Conservation (phyloP, 2,888 invertebrate genomes). For the Thymelicus lineola region DNA sequence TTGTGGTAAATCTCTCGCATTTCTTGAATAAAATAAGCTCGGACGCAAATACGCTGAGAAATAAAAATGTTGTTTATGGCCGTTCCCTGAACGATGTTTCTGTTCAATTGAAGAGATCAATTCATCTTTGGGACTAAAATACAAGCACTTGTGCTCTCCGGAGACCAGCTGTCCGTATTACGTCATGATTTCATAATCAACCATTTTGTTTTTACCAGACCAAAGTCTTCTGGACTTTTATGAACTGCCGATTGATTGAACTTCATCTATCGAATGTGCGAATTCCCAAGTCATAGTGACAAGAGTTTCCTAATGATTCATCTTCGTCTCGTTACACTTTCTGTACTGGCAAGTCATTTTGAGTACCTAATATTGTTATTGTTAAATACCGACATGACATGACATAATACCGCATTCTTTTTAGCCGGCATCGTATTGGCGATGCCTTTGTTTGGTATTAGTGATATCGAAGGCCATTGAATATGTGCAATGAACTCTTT, state of each 20-base stretch:
- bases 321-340: no score
- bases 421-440: no score
- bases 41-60: slow-evolving; percentile 29
- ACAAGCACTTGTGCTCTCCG: slow-evolving; percentile 39
- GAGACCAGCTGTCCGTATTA: slow-evolving; percentile 34
- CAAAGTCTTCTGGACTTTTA: slow-evolving; percentile 1
- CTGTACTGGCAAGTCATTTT: no score
- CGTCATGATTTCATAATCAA: slow-evolving; percentile 42
- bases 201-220: slow-evolving; percentile 35
- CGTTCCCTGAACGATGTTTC: slow-evolving; percentile 37
- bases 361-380: no score
- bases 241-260: background rate
- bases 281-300: no score
- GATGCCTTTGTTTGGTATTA: no score
- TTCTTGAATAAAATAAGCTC: slow-evolving; percentile 21
- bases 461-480: no score
- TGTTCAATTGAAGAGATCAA: slow-evolving; percentile 40
- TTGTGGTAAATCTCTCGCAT: slow-evolving; percentile 21
- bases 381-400: no score
- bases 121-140: slow-evolving; percentile 40
- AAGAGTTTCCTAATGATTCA: no score
- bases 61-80: slow-evolving; percentile 40
- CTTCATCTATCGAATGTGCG: no score
- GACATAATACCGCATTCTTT: no score
- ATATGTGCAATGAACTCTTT: no score